Conservation (phyloP, 2,113 vertebrate genomes). For the Acanthochromis polyacanthus region DNA sequence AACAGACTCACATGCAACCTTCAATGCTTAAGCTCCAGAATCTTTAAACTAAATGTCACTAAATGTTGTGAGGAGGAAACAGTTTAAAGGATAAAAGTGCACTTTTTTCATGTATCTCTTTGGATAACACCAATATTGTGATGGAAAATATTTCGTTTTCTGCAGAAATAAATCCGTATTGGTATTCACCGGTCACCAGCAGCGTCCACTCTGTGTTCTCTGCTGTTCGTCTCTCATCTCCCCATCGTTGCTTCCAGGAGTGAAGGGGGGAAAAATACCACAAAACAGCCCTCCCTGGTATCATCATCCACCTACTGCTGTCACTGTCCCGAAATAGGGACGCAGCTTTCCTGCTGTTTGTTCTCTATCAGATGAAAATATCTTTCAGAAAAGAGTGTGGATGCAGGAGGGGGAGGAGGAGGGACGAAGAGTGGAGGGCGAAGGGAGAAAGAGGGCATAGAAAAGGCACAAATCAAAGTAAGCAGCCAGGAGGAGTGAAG, state of each 20-base stretch:
- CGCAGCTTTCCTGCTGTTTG: neutral
- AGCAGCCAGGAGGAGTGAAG: conserved; percentile 34
- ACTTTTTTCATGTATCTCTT: neutral
- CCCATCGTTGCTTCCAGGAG: neutral
- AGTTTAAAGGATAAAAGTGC: neutral
- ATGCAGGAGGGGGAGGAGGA: neutral
- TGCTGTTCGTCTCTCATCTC: conserved; percentile 16
- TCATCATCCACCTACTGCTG: conserved; percentile 9
- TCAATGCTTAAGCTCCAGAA: neutral
- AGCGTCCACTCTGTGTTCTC: conserved; percentile 19
- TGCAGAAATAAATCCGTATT: conserved; percentile 8
- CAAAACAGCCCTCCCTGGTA: neutral
- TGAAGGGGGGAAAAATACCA: neutral
- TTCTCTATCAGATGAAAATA: conserved; percentile 21
- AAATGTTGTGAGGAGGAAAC: neutral
- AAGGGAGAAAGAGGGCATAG: conserved; percentile 5
- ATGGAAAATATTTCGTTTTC: neutral
- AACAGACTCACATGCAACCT: neutral
- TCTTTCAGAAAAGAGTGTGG: neutral
- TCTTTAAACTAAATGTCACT: neutral
- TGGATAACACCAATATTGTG: neutral
- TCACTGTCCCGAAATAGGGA: conserved; percentile 35
- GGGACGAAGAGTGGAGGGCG: conserved; percentile 20
- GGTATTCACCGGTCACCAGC: conserved; percentile 28
- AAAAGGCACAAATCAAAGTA: conserved; percentile 50